Conservation (phyloP, 2,888 invertebrate species). For the Melieria omissa region DNA sequence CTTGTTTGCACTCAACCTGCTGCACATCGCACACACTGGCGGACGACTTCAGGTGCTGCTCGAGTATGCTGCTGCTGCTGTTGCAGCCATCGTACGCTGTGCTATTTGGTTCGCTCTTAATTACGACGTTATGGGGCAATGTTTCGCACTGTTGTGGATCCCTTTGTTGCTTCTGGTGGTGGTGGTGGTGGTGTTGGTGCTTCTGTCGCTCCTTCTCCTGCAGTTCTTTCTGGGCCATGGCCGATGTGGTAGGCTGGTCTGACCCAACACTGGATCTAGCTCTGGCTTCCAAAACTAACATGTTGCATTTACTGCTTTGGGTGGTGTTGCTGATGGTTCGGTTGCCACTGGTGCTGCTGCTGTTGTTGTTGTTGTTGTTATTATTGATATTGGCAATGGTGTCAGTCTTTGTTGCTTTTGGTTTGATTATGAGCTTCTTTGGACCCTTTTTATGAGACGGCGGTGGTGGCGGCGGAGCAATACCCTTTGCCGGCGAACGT, state of each 20-base stretch:
- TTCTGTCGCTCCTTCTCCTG: slow-evolving; percentile 11
- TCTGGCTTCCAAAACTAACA: too few relatives aligned
- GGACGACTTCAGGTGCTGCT: slow-evolving; percentile 55
- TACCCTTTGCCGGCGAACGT: neutral
- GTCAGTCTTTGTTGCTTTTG: slow-evolving; percentile 55
- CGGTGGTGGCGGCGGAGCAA: slow-evolving; percentile 9
- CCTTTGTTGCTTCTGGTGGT: slow-evolving; percentile 26
- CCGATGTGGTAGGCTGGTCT: slow-evolving; percentile 45
- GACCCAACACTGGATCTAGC: too few relatives aligned
- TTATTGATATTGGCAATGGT: slow-evolving; percentile 32
- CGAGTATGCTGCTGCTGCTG: slow-evolving; percentile 53
- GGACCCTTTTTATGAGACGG: slow-evolving; percentile 35
- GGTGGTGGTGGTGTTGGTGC: slow-evolving; percentile 33
- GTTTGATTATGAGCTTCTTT: slow-evolving; percentile 62
- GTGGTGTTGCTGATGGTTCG: slow-evolving; percentile 6
- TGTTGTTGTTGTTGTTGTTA: slow-evolving; percentile 53
- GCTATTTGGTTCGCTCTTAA: slow-evolving; percentile 53
- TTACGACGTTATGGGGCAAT: slow-evolving; percentile 45
- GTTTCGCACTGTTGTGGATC: slow-evolving; percentile 36
- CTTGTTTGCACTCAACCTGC: slow-evolving; percentile 41
- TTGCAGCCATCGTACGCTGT: slow-evolving; percentile 13
- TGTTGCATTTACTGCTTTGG: slow-evolving; percentile 9
- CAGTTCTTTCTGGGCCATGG: slow-evolving; percentile 38
- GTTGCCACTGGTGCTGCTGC: slow-evolving; percentile 39
- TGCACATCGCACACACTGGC: slow-evolving; percentile 26